These are phyloP conservation scores for Coreius guichenoti DNA, from an alignment of 2,797 vertebrate species.

Conservation along the genomic window DNA sequence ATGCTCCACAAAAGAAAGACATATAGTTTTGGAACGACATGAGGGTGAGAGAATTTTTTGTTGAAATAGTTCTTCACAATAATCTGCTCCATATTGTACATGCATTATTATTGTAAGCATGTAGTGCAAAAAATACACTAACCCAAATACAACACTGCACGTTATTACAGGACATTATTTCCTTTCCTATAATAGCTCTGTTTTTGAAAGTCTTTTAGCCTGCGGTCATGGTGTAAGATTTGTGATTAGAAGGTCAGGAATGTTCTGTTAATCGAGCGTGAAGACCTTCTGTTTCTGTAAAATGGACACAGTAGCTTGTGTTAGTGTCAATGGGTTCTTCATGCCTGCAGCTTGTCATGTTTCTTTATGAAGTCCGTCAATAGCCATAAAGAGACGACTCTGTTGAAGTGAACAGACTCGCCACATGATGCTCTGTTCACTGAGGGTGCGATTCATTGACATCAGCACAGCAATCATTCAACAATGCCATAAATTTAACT, in stretches of 20 bases:
- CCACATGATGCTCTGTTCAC: constrained; percentile 37
- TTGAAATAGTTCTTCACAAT: neutral
- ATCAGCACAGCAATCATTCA: constrained; percentile 17
- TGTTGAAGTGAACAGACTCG: constrained; percentile 11
- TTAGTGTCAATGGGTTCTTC: constrained; percentile 52
- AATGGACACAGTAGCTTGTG: constrained; percentile 42
- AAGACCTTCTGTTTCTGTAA: constrained; percentile 45
- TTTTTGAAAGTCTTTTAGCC: constrained; percentile 28
- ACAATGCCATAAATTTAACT: constrained; percentile 23
- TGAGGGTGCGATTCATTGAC: constrained; percentile 31
- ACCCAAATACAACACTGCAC: neutral
- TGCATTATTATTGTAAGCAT: neutral
- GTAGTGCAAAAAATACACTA: neutral
- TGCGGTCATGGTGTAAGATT: constrained; percentile 42
- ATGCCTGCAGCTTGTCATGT: constrained; percentile 48
- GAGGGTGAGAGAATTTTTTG: too few relatives aligned
- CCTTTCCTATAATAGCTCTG: constrained; percentile 13
- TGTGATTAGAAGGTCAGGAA: constrained; percentile 35
- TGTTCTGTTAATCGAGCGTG: constrained; percentile 41
- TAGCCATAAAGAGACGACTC: constrained; percentile 29
- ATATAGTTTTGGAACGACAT: neutral
- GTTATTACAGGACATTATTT: constrained; percentile 12
- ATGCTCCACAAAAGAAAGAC: neutral
- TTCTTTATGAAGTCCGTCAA: constrained; percentile 26
- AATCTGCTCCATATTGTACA: neutral